A percentile compares a stretch with the other conserved stretches of the same genome.
phyloP scores from a whole-genome alignment of 2,113 vertebrate genomes.

The Equus przewalskii region DNA sequence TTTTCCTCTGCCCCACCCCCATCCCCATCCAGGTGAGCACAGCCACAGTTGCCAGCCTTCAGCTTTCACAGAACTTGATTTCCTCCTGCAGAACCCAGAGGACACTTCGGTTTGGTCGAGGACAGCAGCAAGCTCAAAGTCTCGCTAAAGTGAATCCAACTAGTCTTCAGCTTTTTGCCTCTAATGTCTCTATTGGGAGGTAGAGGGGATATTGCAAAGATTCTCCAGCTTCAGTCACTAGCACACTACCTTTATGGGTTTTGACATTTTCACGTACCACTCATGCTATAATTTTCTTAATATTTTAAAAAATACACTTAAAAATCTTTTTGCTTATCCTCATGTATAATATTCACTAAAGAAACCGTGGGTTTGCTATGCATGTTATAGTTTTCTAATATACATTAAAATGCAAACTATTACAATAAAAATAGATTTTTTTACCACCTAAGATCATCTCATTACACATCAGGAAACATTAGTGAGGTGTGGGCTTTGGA shows the following conservation, averaged over 20 bases:
- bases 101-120: neutral
- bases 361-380: neutral
- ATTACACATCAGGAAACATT: neutral
- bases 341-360: neutral
- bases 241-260: neutral
- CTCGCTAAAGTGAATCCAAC: neutral
- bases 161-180: neutral
- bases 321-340: neutral
- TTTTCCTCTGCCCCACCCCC: neutral
- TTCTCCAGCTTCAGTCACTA: neutral
- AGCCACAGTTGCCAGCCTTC: neutral
- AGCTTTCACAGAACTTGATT: neutral
- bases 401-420: constrained; percentile 15
- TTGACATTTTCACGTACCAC: neutral
- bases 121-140: neutral
- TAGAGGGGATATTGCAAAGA: neutral
- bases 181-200: neutral
- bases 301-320: neutral
- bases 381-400: constrained; percentile 12
- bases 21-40: constrained; percentile 2
- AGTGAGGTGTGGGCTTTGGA: neutral
- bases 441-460: neutral
- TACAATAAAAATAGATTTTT: neutral
- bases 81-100: constrained; percentile 4
- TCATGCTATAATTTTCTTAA: neutral